These are phyloP conservation scores for Stratiolaelaps scimitus DNA, from an alignment of 1,140 invertebrate species.

Conservation along the genomic window DNA sequence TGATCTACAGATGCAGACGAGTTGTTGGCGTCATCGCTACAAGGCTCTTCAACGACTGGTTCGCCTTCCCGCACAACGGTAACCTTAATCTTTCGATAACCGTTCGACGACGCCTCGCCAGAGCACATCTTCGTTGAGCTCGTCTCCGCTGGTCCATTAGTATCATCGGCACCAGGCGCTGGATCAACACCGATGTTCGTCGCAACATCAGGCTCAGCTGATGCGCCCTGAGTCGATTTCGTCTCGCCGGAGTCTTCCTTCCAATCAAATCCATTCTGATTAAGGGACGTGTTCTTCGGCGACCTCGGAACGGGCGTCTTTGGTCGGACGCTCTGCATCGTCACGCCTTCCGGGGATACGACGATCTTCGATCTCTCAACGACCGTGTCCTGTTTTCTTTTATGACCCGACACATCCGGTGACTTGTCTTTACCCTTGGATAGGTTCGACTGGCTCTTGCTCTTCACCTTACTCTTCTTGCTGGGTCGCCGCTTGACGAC, in stretches of 20 bases:
- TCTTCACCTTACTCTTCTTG: slow-evolving; percentile 13
- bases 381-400: neutral
- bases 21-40: neutral
- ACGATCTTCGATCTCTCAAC: neutral
- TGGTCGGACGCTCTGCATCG: slow-evolving; percentile 9
- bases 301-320: neutral
- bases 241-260: neutral
- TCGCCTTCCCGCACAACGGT: neutral
- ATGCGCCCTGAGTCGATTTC: too few species aligned
- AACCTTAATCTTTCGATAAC: neutral
- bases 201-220: too few species aligned
- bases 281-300: neutral
- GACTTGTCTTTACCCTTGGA: neutral
- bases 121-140: too few species aligned
- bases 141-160: too few species aligned
- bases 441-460: slow-evolving; percentile 18
- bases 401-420: neutral
- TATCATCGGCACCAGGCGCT: too few species aligned
- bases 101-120: neutral
- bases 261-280: neutral
- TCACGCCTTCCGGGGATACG: neutral
- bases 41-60: slow-evolving; percentile 4
- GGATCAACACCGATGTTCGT: too few species aligned
- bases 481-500: neutral
- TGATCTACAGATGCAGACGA: neutral